A percentile compares a stretch with the other conserved stretches of the same genome.
These are phyloP conservation scores for Heliornis fulica DNA, from an alignment of 2,113 vertebrate species.

Conservation along the genomic window DNA sequence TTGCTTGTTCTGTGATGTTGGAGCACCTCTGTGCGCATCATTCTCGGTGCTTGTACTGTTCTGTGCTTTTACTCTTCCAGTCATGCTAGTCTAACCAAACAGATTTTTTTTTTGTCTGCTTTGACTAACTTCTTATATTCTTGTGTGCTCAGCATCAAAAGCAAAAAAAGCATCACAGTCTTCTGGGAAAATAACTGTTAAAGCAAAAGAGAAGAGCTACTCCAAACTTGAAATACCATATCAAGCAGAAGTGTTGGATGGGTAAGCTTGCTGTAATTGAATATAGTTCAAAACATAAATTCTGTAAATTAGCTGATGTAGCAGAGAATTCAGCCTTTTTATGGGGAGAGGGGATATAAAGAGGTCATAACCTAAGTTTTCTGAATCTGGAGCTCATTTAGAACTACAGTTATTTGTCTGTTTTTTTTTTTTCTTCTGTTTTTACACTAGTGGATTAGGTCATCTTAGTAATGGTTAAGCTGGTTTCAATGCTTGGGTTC, in stretches of 20 bases:
- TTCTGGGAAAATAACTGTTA: slow-evolving; percentile 98
- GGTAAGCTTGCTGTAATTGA: slow-evolving; percentile 78
- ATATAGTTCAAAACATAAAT: background rate
- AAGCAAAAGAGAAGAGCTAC: slow-evolving; percentile 98
- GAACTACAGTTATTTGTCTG: background rate
- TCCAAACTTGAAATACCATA: slow-evolving; percentile 99
- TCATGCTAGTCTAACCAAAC: background rate
- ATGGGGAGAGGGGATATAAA: background rate
- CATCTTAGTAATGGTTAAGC: background rate
- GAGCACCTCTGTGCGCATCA: background rate
- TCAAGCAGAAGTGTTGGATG: slow-evolving; percentile 96
- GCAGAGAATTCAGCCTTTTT: background rate
- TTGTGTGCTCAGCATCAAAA: slow-evolving; percentile 86
- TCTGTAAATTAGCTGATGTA: background rate
- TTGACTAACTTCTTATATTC: background rate
- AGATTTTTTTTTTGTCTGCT: background rate
- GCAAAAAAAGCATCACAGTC: slow-evolving; percentile 90
- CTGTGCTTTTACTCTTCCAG: background rate
- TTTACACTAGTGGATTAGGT: background rate
- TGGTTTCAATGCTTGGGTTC: background rate
- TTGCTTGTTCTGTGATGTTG: background rate
- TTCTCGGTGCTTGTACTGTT: background rate
- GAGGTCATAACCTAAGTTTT: background rate
- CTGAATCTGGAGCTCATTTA: background rate
- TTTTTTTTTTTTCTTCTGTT: background rate